phyloP scores from a whole-genome alignment of 2,888 invertebrate genomes.

The Ptychoptera albimana region DNA sequence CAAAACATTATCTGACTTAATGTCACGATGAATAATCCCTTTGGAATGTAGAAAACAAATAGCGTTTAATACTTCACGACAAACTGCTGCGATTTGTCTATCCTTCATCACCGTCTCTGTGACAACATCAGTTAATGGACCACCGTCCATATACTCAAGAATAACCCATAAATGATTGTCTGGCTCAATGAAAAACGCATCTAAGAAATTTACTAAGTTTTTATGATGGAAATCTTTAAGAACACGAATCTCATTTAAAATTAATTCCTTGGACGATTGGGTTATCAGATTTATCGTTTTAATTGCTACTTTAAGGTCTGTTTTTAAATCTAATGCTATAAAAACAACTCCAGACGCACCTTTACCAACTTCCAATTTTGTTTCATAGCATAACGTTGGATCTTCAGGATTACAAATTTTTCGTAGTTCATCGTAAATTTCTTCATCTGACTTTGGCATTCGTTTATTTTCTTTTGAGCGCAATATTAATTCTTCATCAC shows the following conservation, averaged over 20 bases:
- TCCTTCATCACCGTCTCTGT: conserved; percentile 96
- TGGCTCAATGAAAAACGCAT: conserved; percentile 76
- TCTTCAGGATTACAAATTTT: conserved; percentile 69
- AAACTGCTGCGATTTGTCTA: conserved; percentile 90
- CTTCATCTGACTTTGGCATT: conserved; percentile 27
- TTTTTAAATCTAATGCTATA: conserved; percentile 64
- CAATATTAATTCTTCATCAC: conserved; percentile 23
- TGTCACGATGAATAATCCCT: conserved; percentile 87
- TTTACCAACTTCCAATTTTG: conserved; percentile 72
- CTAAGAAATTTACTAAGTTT: conserved; percentile 89
- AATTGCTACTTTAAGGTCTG: conserved; percentile 70
- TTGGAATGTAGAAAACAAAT: conserved; percentile 76
- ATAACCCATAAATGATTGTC: conserved; percentile 91
- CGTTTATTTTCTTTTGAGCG: conserved; percentile 26
- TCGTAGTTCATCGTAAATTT: conserved; percentile 55
- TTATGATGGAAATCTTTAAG: conserved; percentile 83
- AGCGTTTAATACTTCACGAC: conserved; percentile 76
- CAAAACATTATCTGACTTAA: conserved; percentile 94
- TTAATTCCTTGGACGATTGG: conserved; percentile 90
- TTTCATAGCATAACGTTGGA: conserved; percentile 64
- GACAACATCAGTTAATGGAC: conserved; percentile 91
- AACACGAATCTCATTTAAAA: conserved; percentile 87
- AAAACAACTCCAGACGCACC: conserved; percentile 90
- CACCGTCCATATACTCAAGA: conserved; percentile 90
- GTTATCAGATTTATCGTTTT: conserved; percentile 91